Evolutionary conservation across 2,888 invertebrate species (phyloP).

Genomic region (Chouioia cunea): DNA sequence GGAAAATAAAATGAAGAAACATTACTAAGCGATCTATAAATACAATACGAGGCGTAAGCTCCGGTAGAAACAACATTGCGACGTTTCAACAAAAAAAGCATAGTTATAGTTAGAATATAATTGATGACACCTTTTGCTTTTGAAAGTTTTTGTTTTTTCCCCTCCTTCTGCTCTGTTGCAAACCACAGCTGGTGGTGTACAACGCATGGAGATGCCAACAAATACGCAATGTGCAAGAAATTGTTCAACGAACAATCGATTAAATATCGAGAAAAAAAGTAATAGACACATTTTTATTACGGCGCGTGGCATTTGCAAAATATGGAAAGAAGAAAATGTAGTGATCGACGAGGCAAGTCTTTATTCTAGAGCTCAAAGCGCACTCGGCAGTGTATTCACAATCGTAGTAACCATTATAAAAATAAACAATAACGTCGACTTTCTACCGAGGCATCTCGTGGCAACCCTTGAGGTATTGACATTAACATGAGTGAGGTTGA

Average conservation of each 20-base stretch:
- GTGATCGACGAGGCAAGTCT: conserved; percentile 40
- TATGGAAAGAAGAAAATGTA: conserved; percentile 20
- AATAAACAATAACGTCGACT: conserved; percentile 44
- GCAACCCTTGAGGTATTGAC: too few species aligned
- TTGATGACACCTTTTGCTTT: conserved; percentile 28
- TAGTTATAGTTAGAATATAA: conserved; percentile 52
- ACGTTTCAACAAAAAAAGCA: conserved; percentile 62
- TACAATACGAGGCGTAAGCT: conserved; percentile 68
- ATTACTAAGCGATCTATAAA: conserved; percentile 66
- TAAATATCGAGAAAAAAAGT: conserved; percentile 14
- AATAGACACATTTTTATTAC: neutral
- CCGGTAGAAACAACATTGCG: conserved; percentile 64
- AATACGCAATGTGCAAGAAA: neutral
- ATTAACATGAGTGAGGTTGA: too few species aligned
- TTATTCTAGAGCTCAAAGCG: conserved; percentile 64
- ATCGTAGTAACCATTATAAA: conserved; percentile 61
- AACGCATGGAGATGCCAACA: conserved; percentile 50
- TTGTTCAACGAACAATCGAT: neutral
- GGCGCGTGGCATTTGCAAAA: conserved; percentile 1
- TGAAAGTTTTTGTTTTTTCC: conserved; percentile 5
- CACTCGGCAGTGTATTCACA: conserved; percentile 68
- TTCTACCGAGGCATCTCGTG: conserved; percentile 53
- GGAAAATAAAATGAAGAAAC: conserved; percentile 53
- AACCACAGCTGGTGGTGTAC: conserved; percentile 49
- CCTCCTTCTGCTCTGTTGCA: neutral